These are phyloP conservation scores for Anneissia japonica DNA, from an alignment of 35 echinoderm and acorn worm species.

Conservation along the genomic window DNA sequence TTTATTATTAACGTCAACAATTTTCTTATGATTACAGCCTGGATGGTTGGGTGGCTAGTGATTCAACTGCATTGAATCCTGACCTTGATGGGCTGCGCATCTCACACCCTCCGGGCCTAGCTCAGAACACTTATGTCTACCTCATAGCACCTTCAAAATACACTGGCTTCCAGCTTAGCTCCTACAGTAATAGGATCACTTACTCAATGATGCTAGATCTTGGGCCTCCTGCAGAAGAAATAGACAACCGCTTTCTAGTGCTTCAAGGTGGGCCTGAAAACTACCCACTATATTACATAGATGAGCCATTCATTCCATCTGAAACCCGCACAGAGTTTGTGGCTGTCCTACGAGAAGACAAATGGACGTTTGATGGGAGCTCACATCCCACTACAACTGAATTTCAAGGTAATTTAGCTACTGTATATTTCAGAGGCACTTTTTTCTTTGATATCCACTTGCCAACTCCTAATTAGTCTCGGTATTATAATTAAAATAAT, in stretches of 20 bases:
- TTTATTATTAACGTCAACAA: no score
- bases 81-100: slow-evolving; percentile 54
- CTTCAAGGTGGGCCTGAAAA: slow-evolving; percentile 48
- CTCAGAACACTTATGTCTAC: slow-evolving; percentile 41
- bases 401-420: slow-evolving; percentile 52
- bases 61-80: slow-evolving; percentile 37
- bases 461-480: not conserved
- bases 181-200: slow-evolving; percentile 37
- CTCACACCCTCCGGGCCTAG: slow-evolving; percentile 57
- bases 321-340: not conserved
- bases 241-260: slow-evolving; percentile 23
- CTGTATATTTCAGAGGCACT: not conserved
- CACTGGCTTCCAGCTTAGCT: slow-evolving; percentile 51
- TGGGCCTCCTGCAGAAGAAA: slow-evolving; percentile 9
- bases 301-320: slow-evolving; percentile 30
- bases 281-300: slow-evolving; percentile 28
- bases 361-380: slow-evolving; percentile 42
- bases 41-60: slow-evolving; percentile 52
- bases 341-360: slow-evolving; percentile 44
- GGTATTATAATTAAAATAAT: not conserved
- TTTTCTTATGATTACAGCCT: no score
- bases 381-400: slow-evolving; percentile 37
- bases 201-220: slow-evolving; percentile 49
- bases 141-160: slow-evolving; percentile 60
- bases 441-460: not conserved